Percentiles rank a stretch among this genome's conserved stretches.
Evolutionary conservation across 2,797 vertebrate species (phyloP).

Genomic region (Myioborus melanocephalus): DNA sequence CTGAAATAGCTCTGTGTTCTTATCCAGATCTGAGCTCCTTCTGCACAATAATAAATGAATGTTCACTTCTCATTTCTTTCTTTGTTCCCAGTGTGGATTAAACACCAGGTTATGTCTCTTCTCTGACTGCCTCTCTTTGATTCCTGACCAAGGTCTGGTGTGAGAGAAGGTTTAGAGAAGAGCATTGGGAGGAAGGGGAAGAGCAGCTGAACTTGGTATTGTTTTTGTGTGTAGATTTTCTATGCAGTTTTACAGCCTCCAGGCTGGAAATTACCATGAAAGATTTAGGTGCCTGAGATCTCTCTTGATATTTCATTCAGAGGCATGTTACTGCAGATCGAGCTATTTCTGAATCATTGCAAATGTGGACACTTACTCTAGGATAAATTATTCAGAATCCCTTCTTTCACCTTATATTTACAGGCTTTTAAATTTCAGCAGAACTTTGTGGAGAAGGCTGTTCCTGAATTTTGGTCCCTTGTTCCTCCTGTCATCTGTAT

Average conservation of each 20-base stretch:
- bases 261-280: conserved; percentile 34
- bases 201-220: not conserved
- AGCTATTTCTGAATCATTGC: conserved; percentile 47
- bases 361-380: conserved; percentile 44
- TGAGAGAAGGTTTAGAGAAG: not conserved
- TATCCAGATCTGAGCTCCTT: not conserved
- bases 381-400: conserved; percentile 56
- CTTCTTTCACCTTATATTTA: conserved; percentile 32
- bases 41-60: not conserved
- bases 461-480: conserved; percentile 1
- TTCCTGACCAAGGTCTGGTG: not conserved
- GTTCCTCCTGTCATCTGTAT: not conserved
- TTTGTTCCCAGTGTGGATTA: not conserved
- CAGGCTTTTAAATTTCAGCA: conserved; percentile 20
- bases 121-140: not conserved
- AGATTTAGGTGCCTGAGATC: conserved; percentile 19
- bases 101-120: not conserved
- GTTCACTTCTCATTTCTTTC: not conserved
- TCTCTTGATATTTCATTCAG: conserved; percentile 38
- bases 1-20: not conserved
- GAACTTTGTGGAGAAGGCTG: not conserved
- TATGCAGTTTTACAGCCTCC: not conserved
- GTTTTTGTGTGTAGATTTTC: not conserved
- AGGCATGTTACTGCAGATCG: not conserved
- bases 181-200: not conserved